Percentiles rank a stretch among this genome's conserved stretches.
These are phyloP conservation scores for Sturmia bella DNA, from an alignment of 2,888 invertebrate genomes.

Conservation along the genomic window DNA sequence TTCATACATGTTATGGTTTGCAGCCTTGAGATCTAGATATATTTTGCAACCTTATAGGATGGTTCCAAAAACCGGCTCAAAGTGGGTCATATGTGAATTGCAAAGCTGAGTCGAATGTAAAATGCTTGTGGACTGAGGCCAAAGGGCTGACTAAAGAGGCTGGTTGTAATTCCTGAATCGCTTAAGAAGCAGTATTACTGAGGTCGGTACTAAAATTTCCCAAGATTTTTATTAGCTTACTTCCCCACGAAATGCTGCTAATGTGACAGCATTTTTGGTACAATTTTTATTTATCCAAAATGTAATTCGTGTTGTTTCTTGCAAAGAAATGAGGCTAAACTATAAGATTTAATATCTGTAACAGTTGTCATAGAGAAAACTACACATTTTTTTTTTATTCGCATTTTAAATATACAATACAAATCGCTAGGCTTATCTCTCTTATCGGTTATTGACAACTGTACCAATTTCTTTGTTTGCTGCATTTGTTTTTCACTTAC, in stretches of 20 bases:
- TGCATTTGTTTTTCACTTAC: slow-evolving; percentile 5
- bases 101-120: too few species aligned
- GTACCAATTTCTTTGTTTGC: slow-evolving; percentile 29
- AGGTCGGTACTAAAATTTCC: too few species aligned
- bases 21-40: too few species aligned
- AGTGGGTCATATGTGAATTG: too few species aligned
- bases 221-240: neutral
- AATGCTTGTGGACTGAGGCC: too few species aligned
- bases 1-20: too few species aligned
- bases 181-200: too few species aligned
- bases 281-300: slow-evolving; percentile 44
- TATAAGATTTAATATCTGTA: slow-evolving; percentile 6
- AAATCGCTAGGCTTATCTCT: slow-evolving; percentile 20
- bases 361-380: slow-evolving; percentile 2
- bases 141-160: too few species aligned
- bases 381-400: slow-evolving; percentile 8
- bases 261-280: neutral
- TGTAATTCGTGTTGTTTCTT: slow-evolving; percentile 24
- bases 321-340: slow-evolving; percentile 50
- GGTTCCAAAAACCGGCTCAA: too few species aligned
- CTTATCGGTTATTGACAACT: slow-evolving; percentile 44
- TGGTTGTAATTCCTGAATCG: too few species aligned
- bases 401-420: neutral
- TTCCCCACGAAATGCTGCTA: slow-evolving; percentile 1
- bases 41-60: too few species aligned